These are phyloP conservation scores for Sarcophaga variegata DNA, from an alignment of 2,888 invertebrate species.

Conservation along the genomic window DNA sequence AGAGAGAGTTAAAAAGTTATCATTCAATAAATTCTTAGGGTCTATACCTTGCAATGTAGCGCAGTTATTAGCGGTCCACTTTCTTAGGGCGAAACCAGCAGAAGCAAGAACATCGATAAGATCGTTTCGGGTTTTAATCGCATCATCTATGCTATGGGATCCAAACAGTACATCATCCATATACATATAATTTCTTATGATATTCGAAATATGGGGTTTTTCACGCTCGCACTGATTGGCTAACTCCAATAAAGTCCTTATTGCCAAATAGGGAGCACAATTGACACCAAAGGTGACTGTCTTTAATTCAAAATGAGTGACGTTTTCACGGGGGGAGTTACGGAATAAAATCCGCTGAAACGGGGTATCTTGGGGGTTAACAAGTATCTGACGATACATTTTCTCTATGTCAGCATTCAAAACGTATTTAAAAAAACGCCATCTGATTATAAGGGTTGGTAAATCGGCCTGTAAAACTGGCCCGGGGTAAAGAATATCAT, in stretches of 20 bases:
- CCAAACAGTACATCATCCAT: too few relatives aligned
- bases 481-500: background rate
- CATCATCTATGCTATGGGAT: background rate
- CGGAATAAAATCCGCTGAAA: background rate
- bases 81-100: background rate
- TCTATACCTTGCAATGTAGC: too few relatives aligned
- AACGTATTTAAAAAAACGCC: background rate
- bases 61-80: too few relatives aligned
- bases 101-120: background rate
- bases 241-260: background rate
- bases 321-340: background rate
- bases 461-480: background rate
- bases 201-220: background rate
- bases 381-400: too few relatives aligned
- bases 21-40: background rate
- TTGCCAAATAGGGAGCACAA: background rate
- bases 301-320: background rate
- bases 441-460: too few relatives aligned
- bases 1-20: background rate
- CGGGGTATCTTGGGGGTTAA: background rate
- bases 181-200: background rate
- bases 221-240: background rate
- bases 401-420: background rate
- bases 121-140: background rate
- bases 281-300: slow-evolving; percentile 11